These are phyloP conservation scores for Limulus polyphemus DNA, from an alignment of 2,888 invertebrate genomes.

Conservation along the genomic window DNA sequence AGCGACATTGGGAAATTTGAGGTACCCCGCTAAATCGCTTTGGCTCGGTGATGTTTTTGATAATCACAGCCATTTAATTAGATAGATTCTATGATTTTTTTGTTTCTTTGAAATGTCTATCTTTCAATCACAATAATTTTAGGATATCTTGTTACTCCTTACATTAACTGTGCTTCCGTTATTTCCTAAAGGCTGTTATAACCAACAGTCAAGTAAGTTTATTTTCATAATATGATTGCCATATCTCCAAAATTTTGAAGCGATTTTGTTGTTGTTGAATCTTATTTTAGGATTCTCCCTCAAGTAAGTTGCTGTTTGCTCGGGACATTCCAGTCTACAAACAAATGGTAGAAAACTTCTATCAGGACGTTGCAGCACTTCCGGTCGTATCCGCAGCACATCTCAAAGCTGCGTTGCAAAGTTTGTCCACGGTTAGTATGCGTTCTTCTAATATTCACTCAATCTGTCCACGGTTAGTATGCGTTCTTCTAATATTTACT, in stretches of 20 bases:
- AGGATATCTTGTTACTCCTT: background rate
- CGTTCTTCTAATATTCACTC: constrained; percentile 1
- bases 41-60: too few relatives aligned
- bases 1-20: background rate
- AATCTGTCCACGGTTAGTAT: background rate
- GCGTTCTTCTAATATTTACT: background rate
- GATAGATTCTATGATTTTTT: too few relatives aligned
- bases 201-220: too few relatives aligned
- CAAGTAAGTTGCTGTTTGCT: constrained; percentile 37
- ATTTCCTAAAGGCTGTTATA: too few relatives aligned
- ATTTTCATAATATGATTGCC: background rate
- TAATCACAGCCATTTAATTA: too few relatives aligned
- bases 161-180: too few relatives aligned
- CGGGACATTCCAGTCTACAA: constrained; percentile 33
- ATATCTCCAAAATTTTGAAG: background rate
- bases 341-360: constrained; percentile 31
- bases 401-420: constrained; percentile 24
- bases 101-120: too few relatives aligned
- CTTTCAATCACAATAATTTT: background rate
- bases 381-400: constrained; percentile 27
- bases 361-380: constrained; percentile 29
- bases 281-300: constrained; percentile 34
- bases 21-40: too few relatives aligned
- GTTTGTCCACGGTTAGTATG: constrained; percentile 25
- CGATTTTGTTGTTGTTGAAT: background rate